Base-by-base conservation (phyloP, 2,888 invertebrate species). In the Cantharis flavilabris region DNA sequence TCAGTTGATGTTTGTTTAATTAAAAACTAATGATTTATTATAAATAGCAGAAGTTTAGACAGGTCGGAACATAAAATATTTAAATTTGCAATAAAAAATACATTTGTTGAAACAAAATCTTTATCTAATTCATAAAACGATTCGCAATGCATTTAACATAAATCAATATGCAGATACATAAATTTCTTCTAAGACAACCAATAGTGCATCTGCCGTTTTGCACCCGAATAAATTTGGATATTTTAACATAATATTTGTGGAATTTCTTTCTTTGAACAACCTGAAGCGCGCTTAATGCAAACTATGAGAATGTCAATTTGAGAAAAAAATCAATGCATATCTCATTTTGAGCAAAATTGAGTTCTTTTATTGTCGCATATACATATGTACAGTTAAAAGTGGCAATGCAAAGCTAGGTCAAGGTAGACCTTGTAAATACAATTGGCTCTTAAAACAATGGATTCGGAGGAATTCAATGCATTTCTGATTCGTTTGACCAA, bases 371-470 rank as follows among this genome's bases (percentile, higher is more conserved):
- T 71, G 74, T 70, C 65, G 33, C 74, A 70, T 30, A 69, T 75
- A 16, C 16, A 16, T 26, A 69, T 16, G 16, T 26, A 67, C 77
- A 64, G 63, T 67, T 74, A 71, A 71, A 73, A 73, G 49, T 33
- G 13, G 75, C 73, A 81, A 82, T 80, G 80, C 80, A 81, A 84
- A 83, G 85, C 84, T 85, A 85, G 86, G 86, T 86, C 86, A 86
- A 85, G 85, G 86, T 83, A 81, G 80, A 79, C 80, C 82, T 81
- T 80, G 79, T 77, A 80, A 80, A 83, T 49, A 83, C 84, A 84
- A 85, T 85, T 82, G 84, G 81, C 82, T 81, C 82, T 81, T 80
- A 81, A 82, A 83, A 84, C 83, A 84, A 84, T 84, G 81, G 81
- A 79, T 82, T 83, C 82, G 76, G 74, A 81, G 79, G 81, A 83